A percentile compares a stretch with the other conserved stretches of the same genome.
phyloP scores from a whole-genome alignment of 2,797 vertebrate species.

The Falco biarmicus region DNA sequence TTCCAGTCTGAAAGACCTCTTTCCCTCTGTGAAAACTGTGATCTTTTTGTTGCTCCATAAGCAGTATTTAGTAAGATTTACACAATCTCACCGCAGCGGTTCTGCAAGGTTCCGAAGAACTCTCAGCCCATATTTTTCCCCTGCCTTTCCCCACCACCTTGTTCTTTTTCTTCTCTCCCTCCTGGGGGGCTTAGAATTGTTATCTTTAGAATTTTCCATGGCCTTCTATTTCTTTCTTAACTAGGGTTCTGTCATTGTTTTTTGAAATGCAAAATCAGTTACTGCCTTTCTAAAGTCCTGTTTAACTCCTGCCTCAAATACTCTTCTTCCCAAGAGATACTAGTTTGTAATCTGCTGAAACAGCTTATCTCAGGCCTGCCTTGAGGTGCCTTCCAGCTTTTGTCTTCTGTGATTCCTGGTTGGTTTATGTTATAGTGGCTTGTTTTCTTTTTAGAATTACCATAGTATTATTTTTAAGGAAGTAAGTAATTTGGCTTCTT shows the following conservation, averaged over 20 bases:
- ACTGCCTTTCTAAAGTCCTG: not conserved
- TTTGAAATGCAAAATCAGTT: not conserved
- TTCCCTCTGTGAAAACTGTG: not conserved
- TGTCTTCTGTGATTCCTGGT: not conserved
- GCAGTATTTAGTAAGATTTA: not conserved
- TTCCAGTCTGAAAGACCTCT: not conserved
- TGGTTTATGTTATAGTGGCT: not conserved
- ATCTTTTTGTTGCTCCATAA: not conserved
- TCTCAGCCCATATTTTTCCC: not conserved
- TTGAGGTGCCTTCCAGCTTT: slow-evolving; percentile 3
- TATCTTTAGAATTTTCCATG: not conserved
- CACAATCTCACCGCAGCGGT: not conserved
- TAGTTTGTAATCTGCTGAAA: not conserved
- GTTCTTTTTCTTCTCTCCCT: not conserved
- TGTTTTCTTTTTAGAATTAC: not conserved
- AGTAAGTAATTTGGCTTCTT: not conserved
- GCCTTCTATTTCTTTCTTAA: not conserved
- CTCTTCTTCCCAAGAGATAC: not conserved
- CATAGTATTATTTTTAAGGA: not conserved
- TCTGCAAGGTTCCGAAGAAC: not conserved
- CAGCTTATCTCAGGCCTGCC: not conserved
- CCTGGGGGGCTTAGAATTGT: not conserved
- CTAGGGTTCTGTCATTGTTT: not conserved
- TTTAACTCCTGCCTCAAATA: not conserved
- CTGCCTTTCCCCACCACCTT: too few species aligned